Evolutionary conservation across 2,797 vertebrate species (phyloP).

Genomic region (Chloroceryle inda): DNA sequence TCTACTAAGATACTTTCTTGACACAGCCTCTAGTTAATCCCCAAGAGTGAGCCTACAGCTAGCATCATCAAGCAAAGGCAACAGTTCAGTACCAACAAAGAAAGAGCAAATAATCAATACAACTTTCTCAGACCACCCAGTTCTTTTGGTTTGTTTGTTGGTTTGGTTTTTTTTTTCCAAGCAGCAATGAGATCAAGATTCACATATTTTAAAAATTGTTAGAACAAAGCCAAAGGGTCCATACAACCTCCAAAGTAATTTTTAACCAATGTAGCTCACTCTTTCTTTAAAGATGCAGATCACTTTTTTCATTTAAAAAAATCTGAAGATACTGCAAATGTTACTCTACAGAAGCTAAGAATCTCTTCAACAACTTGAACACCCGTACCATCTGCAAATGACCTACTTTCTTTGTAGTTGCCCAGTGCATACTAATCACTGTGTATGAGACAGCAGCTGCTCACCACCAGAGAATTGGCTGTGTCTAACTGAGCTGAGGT

Average conservation of each 20-base stretch:
- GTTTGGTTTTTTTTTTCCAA: not conserved
- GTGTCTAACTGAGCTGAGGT: not conserved
- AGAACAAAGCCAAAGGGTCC: not conserved
- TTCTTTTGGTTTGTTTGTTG: not conserved
- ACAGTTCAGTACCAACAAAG: not conserved
- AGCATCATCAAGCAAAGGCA: not conserved
- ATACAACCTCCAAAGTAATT: not conserved
- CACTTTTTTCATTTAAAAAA: not conserved
- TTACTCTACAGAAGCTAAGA: not conserved
- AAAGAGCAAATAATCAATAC: not conserved
- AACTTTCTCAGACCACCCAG: not conserved
- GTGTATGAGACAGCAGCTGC: not conserved
- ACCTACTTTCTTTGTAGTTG: not conserved
- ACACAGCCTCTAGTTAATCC: not conserved
- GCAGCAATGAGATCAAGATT: not conserved
- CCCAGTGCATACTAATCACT: not conserved
- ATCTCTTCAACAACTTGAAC: not conserved
- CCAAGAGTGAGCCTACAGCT: not conserved
- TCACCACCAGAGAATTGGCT: not conserved
- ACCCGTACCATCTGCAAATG: not conserved
- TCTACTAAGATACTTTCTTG: not conserved
- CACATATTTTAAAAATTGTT: accelerated
- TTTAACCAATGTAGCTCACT: not conserved
- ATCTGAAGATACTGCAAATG: not conserved
- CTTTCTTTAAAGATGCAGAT: not conserved